A percentile compares a stretch with the other conserved stretches of the same genome.
Evolutionary conservation across 2,797 vertebrate genomes (phyloP).

Genomic region (Spheniscus humboldti): DNA sequence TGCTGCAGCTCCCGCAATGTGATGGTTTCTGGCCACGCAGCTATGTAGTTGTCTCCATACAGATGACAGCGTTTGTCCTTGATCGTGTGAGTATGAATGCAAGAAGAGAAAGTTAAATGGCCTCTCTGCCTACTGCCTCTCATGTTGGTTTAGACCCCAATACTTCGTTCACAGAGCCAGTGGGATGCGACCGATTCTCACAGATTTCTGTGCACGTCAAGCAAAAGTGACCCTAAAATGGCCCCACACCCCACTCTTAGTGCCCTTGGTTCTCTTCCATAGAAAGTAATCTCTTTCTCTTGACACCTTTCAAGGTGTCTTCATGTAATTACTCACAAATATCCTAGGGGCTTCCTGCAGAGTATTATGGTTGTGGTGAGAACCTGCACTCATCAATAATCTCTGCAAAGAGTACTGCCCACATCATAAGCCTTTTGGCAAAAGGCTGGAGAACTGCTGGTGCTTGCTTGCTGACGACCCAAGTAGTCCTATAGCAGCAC

Average conservation of each 20-base stretch:
- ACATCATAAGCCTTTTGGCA: background rate
- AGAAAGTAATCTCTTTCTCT: background rate
- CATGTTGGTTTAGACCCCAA: background rate
- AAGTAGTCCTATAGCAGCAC: background rate
- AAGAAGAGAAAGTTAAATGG: background rate
- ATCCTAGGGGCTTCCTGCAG: background rate
- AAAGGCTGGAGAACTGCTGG: background rate
- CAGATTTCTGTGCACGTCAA: background rate
- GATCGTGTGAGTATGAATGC: fast-evolving
- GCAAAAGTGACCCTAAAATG: background rate
- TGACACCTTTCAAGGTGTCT: background rate
- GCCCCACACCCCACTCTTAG: background rate
- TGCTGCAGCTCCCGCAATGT: background rate
- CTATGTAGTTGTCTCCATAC: background rate
- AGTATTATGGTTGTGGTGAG: background rate
- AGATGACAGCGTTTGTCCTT: background rate
- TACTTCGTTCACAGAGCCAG: background rate
- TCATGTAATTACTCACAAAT: background rate
- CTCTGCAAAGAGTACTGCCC: background rate
- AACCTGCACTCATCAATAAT: background rate
- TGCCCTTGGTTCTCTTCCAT: background rate
- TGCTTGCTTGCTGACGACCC: background rate
- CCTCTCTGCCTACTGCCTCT: background rate
- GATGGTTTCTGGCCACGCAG: background rate
- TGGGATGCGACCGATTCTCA: background rate